phyloP scores from a whole-genome alignment of 1,140 invertebrate species.

The Thaumetopoea pityocampa region DNA sequence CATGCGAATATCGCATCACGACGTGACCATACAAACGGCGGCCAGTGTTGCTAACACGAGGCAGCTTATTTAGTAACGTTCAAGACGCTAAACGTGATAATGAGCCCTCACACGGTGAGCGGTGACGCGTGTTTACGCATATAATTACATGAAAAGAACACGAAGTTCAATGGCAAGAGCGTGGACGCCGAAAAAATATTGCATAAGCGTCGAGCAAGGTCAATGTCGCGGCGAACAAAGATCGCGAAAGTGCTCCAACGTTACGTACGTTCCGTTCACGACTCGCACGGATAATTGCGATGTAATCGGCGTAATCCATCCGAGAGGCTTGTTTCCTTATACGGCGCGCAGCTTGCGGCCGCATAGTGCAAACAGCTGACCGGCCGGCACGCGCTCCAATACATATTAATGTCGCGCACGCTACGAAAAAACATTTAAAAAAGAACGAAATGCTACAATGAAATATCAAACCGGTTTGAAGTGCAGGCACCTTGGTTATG shows the following conservation, averaged over 20 bases:
- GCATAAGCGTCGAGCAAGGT: constrained; percentile 52
- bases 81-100: constrained; percentile 24
- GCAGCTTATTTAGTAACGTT: constrained; percentile 20
- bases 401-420: constrained; percentile 63
- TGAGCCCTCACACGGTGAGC: constrained; percentile 21
- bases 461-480: constrained; percentile 42
- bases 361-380: constrained; percentile 71
- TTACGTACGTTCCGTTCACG: constrained; percentile 38
- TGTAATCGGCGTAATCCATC: constrained; percentile 69
- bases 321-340: constrained; percentile 59
- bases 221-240: constrained; percentile 65
- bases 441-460: constrained; percentile 56
- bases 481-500: constrained; percentile 50
- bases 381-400: constrained; percentile 60
- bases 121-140: constrained; percentile 25
- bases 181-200: constrained; percentile 51
- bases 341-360: constrained; percentile 62
- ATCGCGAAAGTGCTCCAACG: constrained; percentile 65
- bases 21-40: constrained; percentile 33
- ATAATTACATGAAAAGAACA: constrained; percentile 20
- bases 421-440: constrained; percentile 62
- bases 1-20: constrained; percentile 43
- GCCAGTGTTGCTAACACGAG: constrained; percentile 17
- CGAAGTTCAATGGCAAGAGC: constrained; percentile 27
- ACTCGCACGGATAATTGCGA: constrained; percentile 61